phyloP scores from a whole-genome alignment of 2,888 invertebrate species.

The Oscheius sp. region DNA sequence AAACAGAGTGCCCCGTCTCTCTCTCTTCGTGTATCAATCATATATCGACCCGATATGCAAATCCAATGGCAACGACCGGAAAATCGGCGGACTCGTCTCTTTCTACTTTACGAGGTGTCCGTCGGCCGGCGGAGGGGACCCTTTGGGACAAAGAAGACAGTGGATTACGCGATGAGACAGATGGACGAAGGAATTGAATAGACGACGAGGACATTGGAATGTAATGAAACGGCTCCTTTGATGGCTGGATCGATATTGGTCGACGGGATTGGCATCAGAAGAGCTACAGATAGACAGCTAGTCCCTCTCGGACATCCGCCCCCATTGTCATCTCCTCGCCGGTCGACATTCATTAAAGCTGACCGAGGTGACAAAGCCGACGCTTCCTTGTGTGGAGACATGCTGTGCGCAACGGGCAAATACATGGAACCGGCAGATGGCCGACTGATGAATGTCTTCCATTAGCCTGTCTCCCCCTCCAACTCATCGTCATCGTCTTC shows the following conservation, averaged over 20 bases:
- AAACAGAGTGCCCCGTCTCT: not conserved
- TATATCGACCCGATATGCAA: constrained; percentile 32
- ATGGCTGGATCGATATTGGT: not conserved
- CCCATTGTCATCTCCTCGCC: not conserved
- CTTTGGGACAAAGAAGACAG: not conserved
- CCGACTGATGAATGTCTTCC: not conserved
- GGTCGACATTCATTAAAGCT: constrained; percentile 25
- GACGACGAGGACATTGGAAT: not conserved
- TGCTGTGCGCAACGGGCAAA: constrained; percentile 27
- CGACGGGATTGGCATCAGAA: not conserved
- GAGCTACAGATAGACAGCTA: not conserved
- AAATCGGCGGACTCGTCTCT: constrained; percentile 16
- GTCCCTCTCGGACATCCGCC: no score
- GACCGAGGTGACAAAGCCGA: constrained; percentile 20
- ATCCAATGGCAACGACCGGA: constrained; percentile 29
- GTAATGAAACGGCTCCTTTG: not conserved
- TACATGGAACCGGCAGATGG: constrained; percentile 20
- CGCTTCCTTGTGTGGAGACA: constrained; percentile 15
- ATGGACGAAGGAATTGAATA: not conserved
- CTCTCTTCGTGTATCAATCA: constrained; percentile 37
- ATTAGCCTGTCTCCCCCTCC: not conserved
- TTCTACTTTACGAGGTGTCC: constrained; percentile 17
- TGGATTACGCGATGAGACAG: constrained; percentile 2
- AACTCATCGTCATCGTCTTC: no score
- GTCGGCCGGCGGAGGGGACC: no score